phyloP scores from a whole-genome alignment of 2,113 vertebrate species.

The Python bivittatus region DNA sequence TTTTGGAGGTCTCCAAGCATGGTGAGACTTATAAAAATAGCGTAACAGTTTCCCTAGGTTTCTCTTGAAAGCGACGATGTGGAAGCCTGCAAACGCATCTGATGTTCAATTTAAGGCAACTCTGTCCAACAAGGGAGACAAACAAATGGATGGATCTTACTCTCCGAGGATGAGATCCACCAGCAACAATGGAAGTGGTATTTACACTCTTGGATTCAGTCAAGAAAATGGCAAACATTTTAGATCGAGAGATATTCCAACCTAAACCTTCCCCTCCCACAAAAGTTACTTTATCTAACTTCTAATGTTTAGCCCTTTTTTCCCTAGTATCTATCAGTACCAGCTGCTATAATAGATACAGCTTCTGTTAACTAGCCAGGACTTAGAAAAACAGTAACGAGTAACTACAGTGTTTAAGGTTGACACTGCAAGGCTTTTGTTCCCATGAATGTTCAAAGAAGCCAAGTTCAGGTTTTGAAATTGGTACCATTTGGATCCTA shows the following conservation, averaged over 20 bases:
- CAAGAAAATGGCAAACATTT: slow-evolving; percentile 38
- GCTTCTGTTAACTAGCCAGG: slow-evolving; percentile 51
- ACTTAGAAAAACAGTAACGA: slow-evolving; percentile 38
- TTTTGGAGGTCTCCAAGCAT: slow-evolving; percentile 33
- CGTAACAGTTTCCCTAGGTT: slow-evolving; percentile 44
- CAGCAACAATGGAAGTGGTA: neutral
- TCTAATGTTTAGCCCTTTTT: slow-evolving; percentile 70
- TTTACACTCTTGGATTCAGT: slow-evolving; percentile 37
- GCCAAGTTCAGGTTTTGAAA: slow-evolving; percentile 49
- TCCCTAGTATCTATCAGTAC: slow-evolving; percentile 50
- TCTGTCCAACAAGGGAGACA: slow-evolving; percentile 13
- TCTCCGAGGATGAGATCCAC: neutral
- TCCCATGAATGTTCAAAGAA: slow-evolving; percentile 40
- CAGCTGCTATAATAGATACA: neutral
- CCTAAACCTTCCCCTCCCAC: neutral
- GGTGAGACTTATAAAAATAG: slow-evolving; percentile 56
- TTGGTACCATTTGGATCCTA: slow-evolving; percentile 61
- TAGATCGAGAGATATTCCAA: slow-evolving; percentile 17
- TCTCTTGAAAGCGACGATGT: slow-evolving; percentile 37
- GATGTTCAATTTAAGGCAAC: slow-evolving; percentile 10
- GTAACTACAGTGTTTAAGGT: slow-evolving; percentile 51
- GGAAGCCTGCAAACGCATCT: slow-evolving; percentile 43
- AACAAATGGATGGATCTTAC: slow-evolving; percentile 20
- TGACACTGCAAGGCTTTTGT: slow-evolving; percentile 62
- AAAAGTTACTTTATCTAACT: slow-evolving; percentile 51